Evolutionary conservation across 2,797 vertebrate genomes (phyloP).

Genomic region (Cyprinella venusta): DNA sequence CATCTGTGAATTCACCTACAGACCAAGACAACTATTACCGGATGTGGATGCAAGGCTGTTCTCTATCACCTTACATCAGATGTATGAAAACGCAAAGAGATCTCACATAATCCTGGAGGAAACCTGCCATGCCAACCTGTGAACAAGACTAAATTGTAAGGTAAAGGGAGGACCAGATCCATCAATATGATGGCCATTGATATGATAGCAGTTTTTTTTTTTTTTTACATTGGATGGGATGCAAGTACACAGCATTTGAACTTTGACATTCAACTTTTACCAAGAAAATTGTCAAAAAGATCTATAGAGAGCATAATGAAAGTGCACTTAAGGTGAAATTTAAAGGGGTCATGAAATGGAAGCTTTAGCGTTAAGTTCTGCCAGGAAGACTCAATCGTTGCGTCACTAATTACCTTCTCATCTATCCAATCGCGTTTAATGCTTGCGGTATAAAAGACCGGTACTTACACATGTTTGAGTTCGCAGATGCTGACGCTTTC

Average conservation of each 20-base stretch:
- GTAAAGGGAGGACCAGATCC: not conserved
- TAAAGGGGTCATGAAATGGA: too few relatives aligned
- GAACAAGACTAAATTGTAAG: not conserved
- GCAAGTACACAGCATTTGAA: not conserved
- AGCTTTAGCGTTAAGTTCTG: too few relatives aligned
- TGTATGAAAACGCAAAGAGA: not conserved
- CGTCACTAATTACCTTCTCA: too few relatives aligned
- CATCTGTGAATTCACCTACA: constrained; percentile 18
- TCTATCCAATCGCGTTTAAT: too few relatives aligned
- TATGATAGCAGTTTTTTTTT: not conserved
- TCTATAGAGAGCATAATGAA: not conserved
- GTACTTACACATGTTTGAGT: too few relatives aligned
- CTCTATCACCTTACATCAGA: constrained; percentile 6
- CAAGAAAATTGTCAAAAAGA: not conserved
- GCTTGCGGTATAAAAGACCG: too few relatives aligned
- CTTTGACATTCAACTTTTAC: not conserved
- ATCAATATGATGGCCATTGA: not conserved
- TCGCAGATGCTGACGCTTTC: too few relatives aligned
- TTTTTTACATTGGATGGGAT: not conserved
- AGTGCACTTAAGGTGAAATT: not conserved
- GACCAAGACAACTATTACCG: not conserved
- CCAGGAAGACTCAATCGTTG: too few relatives aligned
- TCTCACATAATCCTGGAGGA: not conserved
- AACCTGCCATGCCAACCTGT: too few relatives aligned
- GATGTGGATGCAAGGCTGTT: not conserved